These are phyloP conservation scores for Mechanitis messenoides DNA, from an alignment of 2,888 invertebrate genomes.

Conservation along the genomic window DNA sequence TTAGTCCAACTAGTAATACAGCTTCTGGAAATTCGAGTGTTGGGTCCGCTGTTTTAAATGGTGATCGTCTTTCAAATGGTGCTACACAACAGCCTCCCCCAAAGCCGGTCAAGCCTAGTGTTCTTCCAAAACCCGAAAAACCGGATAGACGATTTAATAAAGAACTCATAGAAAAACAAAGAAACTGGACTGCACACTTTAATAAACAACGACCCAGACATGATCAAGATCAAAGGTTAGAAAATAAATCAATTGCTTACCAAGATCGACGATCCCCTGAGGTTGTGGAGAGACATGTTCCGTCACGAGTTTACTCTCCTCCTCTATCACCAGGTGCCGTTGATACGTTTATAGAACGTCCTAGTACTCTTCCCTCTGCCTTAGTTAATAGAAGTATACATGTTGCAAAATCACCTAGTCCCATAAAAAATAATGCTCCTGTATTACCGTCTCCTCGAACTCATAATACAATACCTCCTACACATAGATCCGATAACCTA, in stretches of 20 bases:
- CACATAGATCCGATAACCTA: constrained; percentile 45
- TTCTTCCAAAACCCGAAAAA: constrained; percentile 86
- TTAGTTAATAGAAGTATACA: constrained; percentile 57
- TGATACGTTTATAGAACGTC: constrained; percentile 69
- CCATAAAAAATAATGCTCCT: constrained; percentile 54
- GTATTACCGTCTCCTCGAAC: constrained; percentile 52
- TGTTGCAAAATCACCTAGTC: constrained; percentile 65
- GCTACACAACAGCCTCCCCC: constrained; percentile 66
- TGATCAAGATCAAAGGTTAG: constrained; percentile 55
- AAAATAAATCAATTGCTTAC: constrained; percentile 55
- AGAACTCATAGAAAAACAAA: constrained; percentile 92
- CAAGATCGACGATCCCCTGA: constrained; percentile 65
- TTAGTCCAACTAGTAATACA: constrained; percentile 75
- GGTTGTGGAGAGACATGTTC: constrained; percentile 55
- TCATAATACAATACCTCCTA: constrained; percentile 45
- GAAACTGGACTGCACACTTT: constrained; percentile 95
- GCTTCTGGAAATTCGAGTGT: constrained; percentile 71
- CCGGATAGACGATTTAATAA: constrained; percentile 89
- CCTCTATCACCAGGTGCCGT: constrained; percentile 77
- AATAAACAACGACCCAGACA: constrained; percentile 82
- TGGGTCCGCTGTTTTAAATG: constrained; percentile 53
- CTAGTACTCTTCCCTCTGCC: constrained; percentile 60
- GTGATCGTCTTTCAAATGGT: constrained; percentile 64
- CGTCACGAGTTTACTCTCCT: constrained; percentile 70
- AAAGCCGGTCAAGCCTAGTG: constrained; percentile 73